Percentiles rank a stretch among this genome's conserved stretches.
Evolutionary conservation across 2,113 vertebrate species (phyloP).

Genomic region (Zosterops lateralis): DNA sequence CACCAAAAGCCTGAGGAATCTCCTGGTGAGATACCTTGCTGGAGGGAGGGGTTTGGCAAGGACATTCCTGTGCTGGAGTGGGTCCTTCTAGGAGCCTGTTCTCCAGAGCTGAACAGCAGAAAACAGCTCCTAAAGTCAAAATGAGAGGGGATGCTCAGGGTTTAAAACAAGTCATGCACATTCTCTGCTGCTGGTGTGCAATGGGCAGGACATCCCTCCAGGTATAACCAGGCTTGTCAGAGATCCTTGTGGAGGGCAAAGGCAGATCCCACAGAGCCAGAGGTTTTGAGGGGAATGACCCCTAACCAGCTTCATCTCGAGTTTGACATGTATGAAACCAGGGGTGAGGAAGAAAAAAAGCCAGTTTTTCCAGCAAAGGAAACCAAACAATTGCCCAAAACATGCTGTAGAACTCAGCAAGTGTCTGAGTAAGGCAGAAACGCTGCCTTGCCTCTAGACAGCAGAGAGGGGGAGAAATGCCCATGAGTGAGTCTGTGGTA

Average conservation of each 20-base stretch:
- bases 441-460: neutral
- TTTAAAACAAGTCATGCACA: neutral
- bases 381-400: neutral
- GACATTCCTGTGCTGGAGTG: rapidly evolving
- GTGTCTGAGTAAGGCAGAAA: neutral
- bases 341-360: neutral
- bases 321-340: neutral
- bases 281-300: neutral
- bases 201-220: neutral
- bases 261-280: neutral
- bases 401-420: neutral
- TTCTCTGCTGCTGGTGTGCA: neutral
- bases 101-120: neutral
- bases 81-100: neutral
- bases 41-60: neutral
- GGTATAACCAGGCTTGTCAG: neutral
- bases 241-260: neutral
- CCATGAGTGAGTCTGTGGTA: neutral
- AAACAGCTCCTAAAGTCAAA: neutral
- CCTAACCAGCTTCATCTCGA: rapidly evolving
- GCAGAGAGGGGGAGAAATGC: neutral
- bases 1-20: neutral
- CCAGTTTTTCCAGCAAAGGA: neutral
- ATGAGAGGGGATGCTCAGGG: rapidly evolving
- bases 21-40: neutral